Base-by-base conservation (phyloP, 2,797 vertebrate species). In the Calcarius lapponicus region DNA sequence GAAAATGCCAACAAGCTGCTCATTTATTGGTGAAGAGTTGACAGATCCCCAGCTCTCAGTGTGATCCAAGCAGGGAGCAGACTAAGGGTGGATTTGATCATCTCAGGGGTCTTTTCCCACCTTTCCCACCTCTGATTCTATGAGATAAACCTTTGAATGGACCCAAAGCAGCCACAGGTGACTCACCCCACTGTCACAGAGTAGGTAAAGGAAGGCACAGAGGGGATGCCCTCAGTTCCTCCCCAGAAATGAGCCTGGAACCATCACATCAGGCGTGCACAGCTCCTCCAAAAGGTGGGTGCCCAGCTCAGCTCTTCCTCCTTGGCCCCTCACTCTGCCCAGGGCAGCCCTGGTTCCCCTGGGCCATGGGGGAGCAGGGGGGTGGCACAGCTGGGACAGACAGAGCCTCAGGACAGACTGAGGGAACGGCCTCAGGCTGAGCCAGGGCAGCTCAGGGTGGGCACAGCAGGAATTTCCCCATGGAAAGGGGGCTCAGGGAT, bases 181-280 rank as follows among this genome's bases (percentile, higher is more conserved):
- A 0, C 17, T 51, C 28, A 22, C 25, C 17, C 45, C 2, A 3
- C 29, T 16, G 25, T 19, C 65, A 18, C 32, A 50, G 15, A 3
- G 8, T 6, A 7, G 7, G 28, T 36, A 36, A 42, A 73, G 34
- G 50, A 16, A 61, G 40, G 42, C 53, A 26, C 58, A 42, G 47
- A 32, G 20, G 20, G 28, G 73, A 54, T 28, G 22, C 2, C 43
- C 31, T 31, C 34, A 36, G 22, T 12, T 61, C 17, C 13, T 28
- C 18, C 17, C 13, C 9, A 34, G 22, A 34, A 61, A 54, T 11
- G 10, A 48, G 28, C 16, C 15, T 43, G 28, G 20, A 36, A 57
- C 56, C 53, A 62, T 17, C 31, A 48, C 31, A 13, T 0, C 31
- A n/a, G 24, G 12, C 3, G 4, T 8, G 4, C 17, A 53, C 43